A percentile compares a stretch with the other conserved stretches of the same genome.
Evolutionary conservation across 2,797 vertebrate species (phyloP).

Genomic region (Jordanella pulchra): DNA sequence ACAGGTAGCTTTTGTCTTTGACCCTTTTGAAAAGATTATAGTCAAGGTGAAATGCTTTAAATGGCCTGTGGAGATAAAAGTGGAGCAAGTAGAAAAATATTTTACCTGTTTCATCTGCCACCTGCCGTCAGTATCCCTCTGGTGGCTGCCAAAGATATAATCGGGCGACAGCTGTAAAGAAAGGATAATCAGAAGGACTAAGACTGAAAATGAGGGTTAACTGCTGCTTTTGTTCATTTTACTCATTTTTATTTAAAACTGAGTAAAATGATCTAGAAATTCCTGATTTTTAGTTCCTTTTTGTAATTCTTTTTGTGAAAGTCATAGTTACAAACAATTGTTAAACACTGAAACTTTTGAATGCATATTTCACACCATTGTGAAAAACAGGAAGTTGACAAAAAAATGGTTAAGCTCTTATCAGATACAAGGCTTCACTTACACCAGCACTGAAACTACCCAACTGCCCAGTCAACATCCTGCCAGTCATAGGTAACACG

Average conservation of each 20-base stretch:
- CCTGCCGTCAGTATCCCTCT: conserved; percentile 54
- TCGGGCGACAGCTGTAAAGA: conserved; percentile 70
- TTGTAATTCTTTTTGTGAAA: neutral
- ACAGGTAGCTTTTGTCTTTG: conserved; percentile 9
- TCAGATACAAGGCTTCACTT: neutral
- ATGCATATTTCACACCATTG: conserved; percentile 22
- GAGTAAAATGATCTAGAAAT: neutral
- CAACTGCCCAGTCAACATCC: conserved; percentile 28
- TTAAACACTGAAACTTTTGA: neutral
- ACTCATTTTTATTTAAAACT: conserved; percentile 5
- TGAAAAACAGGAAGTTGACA: conserved; percentile 56
- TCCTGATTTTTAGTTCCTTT: neutral
- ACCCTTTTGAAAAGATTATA: conserved; percentile 6
- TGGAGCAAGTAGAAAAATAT: conserved; percentile 16
- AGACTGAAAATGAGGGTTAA: conserved; percentile 18
- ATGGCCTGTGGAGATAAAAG: conserved; percentile 19
- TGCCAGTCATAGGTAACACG: conserved; percentile 18
- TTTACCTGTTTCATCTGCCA: conserved; percentile 78
- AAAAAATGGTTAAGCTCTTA: conserved; percentile 14
- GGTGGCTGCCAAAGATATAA: conserved; percentile 65
- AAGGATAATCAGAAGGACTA: conserved; percentile 24
- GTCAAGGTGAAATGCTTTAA: conserved; percentile 30
- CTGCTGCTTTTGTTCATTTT: conserved; percentile 1
- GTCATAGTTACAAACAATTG: neutral
- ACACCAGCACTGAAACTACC: conserved; percentile 22